Percentiles rank a stretch among this genome's conserved stretches.
phyloP scores from a whole-genome alignment of 1,140 invertebrate species.

The Bombyx mori region DNA sequence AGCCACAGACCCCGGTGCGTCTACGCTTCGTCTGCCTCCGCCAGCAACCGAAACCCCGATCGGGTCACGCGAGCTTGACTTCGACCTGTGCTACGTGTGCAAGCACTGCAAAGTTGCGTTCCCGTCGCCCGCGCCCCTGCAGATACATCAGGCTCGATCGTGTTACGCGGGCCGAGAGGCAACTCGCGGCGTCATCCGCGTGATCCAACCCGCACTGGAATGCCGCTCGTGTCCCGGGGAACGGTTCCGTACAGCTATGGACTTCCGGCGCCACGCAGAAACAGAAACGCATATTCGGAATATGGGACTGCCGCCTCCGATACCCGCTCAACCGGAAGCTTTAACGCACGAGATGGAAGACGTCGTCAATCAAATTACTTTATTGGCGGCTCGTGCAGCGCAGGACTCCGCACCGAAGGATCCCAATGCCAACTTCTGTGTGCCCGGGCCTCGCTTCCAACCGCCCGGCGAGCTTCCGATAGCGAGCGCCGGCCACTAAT shows the following conservation, averaged over 20 bases:
- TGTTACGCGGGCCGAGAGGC: conserved; percentile 78
- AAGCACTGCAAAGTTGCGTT: conserved; percentile 89
- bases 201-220: conserved; percentile 79
- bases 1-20: conserved; percentile 76
- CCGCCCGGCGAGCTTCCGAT: conserved; percentile 69
- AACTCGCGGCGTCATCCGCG: conserved; percentile 75
- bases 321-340: conserved; percentile 68
- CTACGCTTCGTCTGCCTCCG: conserved; percentile 76
- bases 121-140: conserved; percentile 79
- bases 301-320: conserved; percentile 33
- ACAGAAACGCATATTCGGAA: conserved; percentile 70
- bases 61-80: conserved; percentile 74
- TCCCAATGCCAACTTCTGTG: conserved; percentile 71
- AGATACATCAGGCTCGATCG: conserved; percentile 78
- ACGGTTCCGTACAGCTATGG: conserved; percentile 72
- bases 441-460: conserved; percentile 69
- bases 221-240: conserved; percentile 79
- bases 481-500: conserved; percentile 73
- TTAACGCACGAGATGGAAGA: conserved; percentile 86
- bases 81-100: conserved; percentile 88
- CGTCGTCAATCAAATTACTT: conserved; percentile 86
- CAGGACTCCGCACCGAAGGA: conserved; percentile 65
- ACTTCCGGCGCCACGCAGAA: conserved; percentile 80
- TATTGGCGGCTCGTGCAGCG: conserved; percentile 79
- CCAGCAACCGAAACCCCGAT: conserved; percentile 52